phyloP scores from a whole-genome alignment of 2,888 invertebrate genomes.

The Gortyna flavago region DNA sequence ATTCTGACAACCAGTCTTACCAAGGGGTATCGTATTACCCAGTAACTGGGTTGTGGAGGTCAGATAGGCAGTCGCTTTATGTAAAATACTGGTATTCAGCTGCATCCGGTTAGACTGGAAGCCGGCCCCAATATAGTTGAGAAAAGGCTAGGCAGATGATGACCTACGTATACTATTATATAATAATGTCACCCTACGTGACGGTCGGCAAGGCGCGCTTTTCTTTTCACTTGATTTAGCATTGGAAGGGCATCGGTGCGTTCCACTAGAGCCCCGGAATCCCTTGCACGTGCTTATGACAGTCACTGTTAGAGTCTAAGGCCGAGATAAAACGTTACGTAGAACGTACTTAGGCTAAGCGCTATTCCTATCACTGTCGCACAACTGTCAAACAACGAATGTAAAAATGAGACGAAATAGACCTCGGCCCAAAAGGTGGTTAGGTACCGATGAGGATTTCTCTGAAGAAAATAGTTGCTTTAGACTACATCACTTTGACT shows the following conservation, averaged over 20 bases:
- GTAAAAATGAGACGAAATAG: neutral
- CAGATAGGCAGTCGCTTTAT: too few species aligned
- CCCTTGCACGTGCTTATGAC: neutral
- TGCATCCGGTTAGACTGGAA: too few species aligned
- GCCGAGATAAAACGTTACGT: neutral
- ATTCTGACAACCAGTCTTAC: too few species aligned
- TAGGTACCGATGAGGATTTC: too few species aligned
- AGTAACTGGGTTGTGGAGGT: too few species aligned
- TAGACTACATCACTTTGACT: too few species aligned
- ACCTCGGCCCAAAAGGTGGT: neutral
- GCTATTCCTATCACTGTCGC: neutral
- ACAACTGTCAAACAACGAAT: neutral
- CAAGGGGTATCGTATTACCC: too few species aligned
- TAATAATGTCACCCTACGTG: neutral
- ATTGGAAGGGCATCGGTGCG: neutral
- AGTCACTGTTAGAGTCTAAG: neutral
- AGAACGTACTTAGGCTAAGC: neutral
- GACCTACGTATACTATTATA: too few species aligned
- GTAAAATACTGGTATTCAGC: too few species aligned
- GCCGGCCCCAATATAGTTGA: too few species aligned
- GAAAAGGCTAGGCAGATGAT: too few species aligned
- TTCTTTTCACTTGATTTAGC: neutral
- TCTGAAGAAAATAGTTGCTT: neutral
- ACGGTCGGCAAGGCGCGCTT: neutral
- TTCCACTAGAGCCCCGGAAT: neutral